Conservation (phyloP, 2,888 invertebrate genomes). For the Andrena camellia region DNA sequence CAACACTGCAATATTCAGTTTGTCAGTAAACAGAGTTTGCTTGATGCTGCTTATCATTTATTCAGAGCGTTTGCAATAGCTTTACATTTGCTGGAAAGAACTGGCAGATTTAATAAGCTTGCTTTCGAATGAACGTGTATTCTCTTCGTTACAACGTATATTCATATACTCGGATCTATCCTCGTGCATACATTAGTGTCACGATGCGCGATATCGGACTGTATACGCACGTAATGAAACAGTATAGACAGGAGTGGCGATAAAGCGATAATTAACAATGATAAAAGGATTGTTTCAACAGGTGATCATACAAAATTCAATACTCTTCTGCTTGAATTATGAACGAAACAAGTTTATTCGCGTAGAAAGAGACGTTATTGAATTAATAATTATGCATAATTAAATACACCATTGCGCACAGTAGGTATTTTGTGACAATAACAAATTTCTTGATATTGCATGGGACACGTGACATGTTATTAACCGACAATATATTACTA, state of each 20-base stretch:
- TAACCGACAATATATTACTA: neutral
- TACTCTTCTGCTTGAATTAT: neutral
- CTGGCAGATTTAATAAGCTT: constrained; percentile 22
- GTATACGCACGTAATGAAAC: constrained; percentile 12
- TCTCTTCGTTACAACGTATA: constrained; percentile 8
- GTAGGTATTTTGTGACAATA: neutral
- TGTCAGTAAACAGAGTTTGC: neutral
- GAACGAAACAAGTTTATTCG: constrained; percentile 25
- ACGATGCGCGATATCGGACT: constrained; percentile 31
- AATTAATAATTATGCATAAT: constrained; percentile 24
- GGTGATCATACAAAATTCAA: constrained; percentile 46
- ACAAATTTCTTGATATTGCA: neutral
- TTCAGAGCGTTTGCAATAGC: neutral
- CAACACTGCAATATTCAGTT: constrained; percentile 12
- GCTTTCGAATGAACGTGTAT: constrained; percentile 16
- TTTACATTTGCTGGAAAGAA: constrained; percentile 6
- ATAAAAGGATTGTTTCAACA: constrained; percentile 58
- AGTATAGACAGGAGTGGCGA: constrained; percentile 8
- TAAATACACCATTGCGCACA: neutral
- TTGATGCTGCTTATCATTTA: neutral
- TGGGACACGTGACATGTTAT: neutral
- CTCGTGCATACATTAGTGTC: constrained; percentile 28
- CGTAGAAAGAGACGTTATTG: constrained; percentile 37
- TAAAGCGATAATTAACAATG: constrained; percentile 52
- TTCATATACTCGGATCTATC: constrained; percentile 13